phyloP scores from a whole-genome alignment of 2,797 vertebrate species.

The Eulemur mongoz region DNA sequence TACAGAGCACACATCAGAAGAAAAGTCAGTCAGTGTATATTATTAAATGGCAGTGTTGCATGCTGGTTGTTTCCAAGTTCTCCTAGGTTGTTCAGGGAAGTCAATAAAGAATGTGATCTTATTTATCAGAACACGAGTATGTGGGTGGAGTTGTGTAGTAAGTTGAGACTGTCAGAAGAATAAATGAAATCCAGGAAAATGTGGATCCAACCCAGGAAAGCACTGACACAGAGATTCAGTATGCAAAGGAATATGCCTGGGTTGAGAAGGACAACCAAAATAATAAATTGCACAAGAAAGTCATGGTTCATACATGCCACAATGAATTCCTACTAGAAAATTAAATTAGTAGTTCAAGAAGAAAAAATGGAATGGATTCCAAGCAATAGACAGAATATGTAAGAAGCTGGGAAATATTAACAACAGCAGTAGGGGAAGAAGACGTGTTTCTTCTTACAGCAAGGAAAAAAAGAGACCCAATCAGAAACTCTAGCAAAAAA shows the following conservation, averaged over 20 bases:
- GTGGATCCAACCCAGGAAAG: neutral
- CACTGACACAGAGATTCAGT: neutral
- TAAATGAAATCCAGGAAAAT: neutral
- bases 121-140: neutral
- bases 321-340: neutral
- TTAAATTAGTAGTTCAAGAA: neutral
- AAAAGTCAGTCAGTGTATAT: neutral
- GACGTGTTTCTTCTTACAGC: neutral
- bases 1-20: neutral
- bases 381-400: neutral
- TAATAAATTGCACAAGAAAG: neutral
- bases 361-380: neutral
- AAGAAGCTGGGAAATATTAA: neutral
- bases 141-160: neutral
- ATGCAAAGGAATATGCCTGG: neutral
- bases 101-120: neutral
- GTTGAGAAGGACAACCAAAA: neutral
- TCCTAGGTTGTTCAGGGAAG: neutral
- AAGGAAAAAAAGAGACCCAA: neutral
- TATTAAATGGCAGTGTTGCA: neutral
- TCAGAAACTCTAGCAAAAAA: neutral
- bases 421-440: neutral
- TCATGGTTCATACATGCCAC: neutral
- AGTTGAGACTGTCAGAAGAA: neutral
- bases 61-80: neutral